Evolutionary conservation across 2,113 vertebrate genomes (phyloP).

Genomic region (Crotalus helleri): DNA sequence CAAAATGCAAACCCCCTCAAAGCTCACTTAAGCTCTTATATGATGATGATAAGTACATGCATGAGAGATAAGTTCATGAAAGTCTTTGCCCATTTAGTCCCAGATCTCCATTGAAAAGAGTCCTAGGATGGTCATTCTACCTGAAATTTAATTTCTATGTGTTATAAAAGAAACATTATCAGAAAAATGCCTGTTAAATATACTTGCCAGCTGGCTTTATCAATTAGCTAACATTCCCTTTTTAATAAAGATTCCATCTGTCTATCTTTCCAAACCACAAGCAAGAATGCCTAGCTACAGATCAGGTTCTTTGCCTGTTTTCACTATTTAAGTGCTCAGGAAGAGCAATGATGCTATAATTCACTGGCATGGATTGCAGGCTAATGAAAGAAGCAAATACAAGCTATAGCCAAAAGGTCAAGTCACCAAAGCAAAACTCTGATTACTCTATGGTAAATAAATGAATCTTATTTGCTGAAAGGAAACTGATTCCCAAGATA

Average conservation of each 20-base stretch:
- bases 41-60: background rate
- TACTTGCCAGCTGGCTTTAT: slow-evolving; percentile 38
- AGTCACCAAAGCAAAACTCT: slow-evolving; percentile 2
- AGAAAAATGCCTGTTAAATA: slow-evolving; percentile 15
- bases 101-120: background rate
- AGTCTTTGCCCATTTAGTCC: background rate
- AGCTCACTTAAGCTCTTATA: background rate
- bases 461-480: slow-evolving; percentile 22
- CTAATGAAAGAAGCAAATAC: background rate
- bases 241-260: slow-evolving; percentile 59
- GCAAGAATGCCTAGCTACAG: slow-evolving; percentile 28
- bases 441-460: slow-evolving; percentile 37
- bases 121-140: background rate
- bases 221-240: slow-evolving; percentile 23
- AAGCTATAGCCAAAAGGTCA: background rate
- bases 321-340: background rate
- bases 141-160: slow-evolving; percentile 56
- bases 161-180: background rate
- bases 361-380: background rate
- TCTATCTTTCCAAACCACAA: slow-evolving; percentile 36
- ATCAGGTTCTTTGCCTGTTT: slow-evolving; percentile 11
- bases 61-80: background rate
- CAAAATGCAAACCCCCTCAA: background rate
- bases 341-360: background rate
- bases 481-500: slow-evolving; percentile 18